Base-by-base conservation (phyloP, 1,140 invertebrate genomes). In the Stegodyphus mimosarum region DNA sequence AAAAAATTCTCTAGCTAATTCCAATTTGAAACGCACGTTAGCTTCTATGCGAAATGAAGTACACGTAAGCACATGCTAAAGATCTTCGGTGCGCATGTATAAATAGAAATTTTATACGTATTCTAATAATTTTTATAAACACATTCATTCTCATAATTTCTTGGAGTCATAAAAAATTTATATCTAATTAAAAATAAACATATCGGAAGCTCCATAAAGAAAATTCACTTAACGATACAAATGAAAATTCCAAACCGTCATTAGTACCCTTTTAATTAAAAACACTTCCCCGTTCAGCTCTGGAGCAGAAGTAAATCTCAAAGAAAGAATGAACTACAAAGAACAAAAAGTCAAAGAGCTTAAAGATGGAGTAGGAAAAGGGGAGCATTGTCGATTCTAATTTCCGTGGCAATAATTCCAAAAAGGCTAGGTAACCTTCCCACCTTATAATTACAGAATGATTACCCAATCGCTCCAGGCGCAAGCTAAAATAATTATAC, bases 381-480 rank as follows among this genome's bases (percentile, higher is more conserved):
- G 55, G 55, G 9, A 60, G 9, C 7, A 9, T n/a, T 76, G 74
- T 76, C 74, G 60, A 13, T 66, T 76, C 74, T 76, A 76, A 76
- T 76, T 76, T 76, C 13, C 13, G 15, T 48, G 6, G 74, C 60
- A 76, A 76, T 76, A 33, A 76, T 53, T 60, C 72, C 11, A 15
- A 67, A 67, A 67, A 67, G n/a, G 10, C 55, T 60, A 9, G 9
- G 17, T 67, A 67, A 67, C 64, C 33, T 60, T n/a, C 64, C 64
- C 64, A 18, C 17, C 64, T n/a, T 13, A 17, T 67, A 67, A 67
- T 67, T 67, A 67, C 64, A n/a, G 13, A 67, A 67, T 67, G 64
- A 67, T 67, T 67, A 67, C 64, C 13, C 64, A 17, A 15, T 18
- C 17, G 64, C 64, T 67, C n/a, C 10, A 7, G 17, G 64, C 7